Base-by-base conservation (phyloP, 2,888 invertebrate genomes). In the Metacarcinus magister region DNA sequence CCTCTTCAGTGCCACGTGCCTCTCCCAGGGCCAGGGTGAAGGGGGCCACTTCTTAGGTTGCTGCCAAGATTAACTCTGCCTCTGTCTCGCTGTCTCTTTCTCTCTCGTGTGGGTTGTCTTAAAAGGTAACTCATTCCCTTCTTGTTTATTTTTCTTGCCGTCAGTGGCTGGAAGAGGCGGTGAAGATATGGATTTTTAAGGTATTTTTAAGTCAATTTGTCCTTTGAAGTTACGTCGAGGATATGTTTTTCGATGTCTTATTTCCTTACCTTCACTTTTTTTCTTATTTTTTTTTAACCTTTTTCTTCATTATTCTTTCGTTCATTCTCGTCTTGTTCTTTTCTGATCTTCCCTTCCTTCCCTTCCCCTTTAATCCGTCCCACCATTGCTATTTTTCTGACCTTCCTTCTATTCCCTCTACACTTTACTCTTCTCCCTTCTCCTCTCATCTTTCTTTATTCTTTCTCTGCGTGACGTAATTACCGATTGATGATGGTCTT, bases 1-100 rank as follows among this genome's bases (percentile, higher is more conserved):
- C 87, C 87, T 87, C 87, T 87, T 87, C 87, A 87, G 87, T 87
- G 87, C 87, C 87, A 87, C 87, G 87, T 87, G 87, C 87, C 87
- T 87, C 87, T 87, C 75, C 75, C 39, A 87, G 87, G 87, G 19
- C 39, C 87, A 39, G 87, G 39, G 39, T 87, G 87, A 87, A 87
- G 39, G 87, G 87, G 39, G 39, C 87, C 67, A 67, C 67, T 67
- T 67, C 54, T 54, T 16, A 67, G 67, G 67, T 67, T 23, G 67
- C 19, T 67, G 67, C 67, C 87, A 87, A 87, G 87, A 87, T 87
- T 87, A 87, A 39, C 39, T 87, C 39, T 39, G 39, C 13, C 75
- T 82, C 75, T 82, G 75, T 82, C 75, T 82, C 75, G 23, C 60
- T n/a, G 75, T 28, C 75, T 87, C 87, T 39, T 19, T 87, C 87